phyloP scores from a whole-genome alignment of 2,888 invertebrate genomes.

The Cephus rjabovi region DNA sequence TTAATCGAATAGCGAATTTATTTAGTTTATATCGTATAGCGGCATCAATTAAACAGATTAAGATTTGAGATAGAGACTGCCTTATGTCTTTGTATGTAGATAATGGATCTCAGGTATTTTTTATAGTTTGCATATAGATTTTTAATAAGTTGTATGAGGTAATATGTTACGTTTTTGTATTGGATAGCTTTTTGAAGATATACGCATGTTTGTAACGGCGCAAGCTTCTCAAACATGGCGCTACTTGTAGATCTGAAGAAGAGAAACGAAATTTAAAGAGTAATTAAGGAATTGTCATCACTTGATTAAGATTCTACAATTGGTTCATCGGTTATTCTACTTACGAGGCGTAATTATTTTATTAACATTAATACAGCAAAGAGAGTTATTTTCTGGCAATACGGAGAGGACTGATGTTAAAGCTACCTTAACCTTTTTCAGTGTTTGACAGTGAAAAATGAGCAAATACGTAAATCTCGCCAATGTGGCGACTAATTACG shows the following conservation, averaged over 20 bases:
- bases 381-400: neutral
- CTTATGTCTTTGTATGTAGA: neutral
- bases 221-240: neutral
- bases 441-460: constrained; percentile 53
- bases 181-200: neutral
- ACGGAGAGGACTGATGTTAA: neutral
- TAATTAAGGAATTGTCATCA: neutral
- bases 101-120: neutral
- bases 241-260: neutral
- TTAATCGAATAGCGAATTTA: neutral
- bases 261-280: neutral
- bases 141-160: neutral
- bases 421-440: neutral
- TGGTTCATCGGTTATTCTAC: neutral
- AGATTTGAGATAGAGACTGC: neutral
- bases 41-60: neutral
- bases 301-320: neutral
- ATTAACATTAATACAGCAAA: neutral
- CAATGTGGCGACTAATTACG: constrained; percentile 82
- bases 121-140: neutral
- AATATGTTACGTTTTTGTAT: neutral
- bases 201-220: neutral
- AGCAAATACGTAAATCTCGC: constrained; percentile 78
- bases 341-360: neutral
- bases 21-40: neutral